A percentile compares a stretch with the other conserved stretches of the same genome.
These are phyloP conservation scores for Tachysurus fulvidraco DNA, from an alignment of 2,113 vertebrate species.

Conservation along the genomic window DNA sequence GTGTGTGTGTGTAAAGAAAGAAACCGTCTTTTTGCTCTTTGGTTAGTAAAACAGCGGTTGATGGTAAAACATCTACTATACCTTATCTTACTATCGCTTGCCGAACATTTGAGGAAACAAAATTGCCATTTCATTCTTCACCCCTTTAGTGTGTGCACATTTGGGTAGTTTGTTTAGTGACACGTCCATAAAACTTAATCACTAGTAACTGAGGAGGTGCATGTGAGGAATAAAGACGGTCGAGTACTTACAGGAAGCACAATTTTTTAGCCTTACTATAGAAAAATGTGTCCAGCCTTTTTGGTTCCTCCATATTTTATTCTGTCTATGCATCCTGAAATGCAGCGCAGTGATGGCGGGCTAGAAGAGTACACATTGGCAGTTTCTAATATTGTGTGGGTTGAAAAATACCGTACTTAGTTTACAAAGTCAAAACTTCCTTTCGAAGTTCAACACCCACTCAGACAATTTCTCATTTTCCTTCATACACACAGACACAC, in stretches of 20 bases:
- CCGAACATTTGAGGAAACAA: background rate
- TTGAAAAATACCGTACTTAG: background rate
- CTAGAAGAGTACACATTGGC: background rate
- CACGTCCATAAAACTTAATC: background rate
- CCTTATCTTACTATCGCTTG: background rate
- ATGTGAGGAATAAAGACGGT: background rate
- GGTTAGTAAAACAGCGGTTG: background rate
- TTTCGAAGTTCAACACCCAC: background rate
- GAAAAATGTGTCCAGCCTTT: background rate
- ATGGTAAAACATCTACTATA: background rate
- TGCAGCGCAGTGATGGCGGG: background rate
- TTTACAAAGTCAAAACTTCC: background rate
- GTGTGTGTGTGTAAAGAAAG: background rate
- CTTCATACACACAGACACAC: background rate
- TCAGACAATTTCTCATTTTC: background rate
- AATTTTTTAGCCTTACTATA: background rate
- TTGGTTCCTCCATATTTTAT: background rate
- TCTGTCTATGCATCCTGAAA: background rate
- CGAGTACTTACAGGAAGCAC: background rate
- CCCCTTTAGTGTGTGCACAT: background rate
- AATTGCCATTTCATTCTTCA: background rate
- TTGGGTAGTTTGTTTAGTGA: background rate
- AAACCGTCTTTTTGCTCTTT: background rate
- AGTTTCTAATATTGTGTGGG: slow-evolving; percentile 7
- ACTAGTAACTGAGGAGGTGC: background rate